Evolutionary conservation across 2,888 invertebrate species (phyloP), one percentile per base, ranked within the genome.

Genomic region (Cataglyphis livida): DNA sequence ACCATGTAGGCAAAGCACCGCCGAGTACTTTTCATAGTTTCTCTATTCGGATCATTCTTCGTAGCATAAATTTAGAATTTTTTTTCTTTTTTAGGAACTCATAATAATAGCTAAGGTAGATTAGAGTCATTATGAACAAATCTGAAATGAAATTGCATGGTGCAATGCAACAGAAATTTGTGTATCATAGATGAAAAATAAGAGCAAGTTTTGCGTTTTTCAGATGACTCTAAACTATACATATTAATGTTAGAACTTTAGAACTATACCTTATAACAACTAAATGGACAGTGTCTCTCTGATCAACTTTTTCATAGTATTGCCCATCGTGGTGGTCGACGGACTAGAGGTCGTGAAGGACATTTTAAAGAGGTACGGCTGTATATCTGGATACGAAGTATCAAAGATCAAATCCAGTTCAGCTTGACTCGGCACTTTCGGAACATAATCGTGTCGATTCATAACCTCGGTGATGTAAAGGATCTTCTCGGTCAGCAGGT

Each of bases 351-450:
- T 96, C 84, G 97, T 97, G 94, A 97, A 98, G 90, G 97, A 97
- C 93, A 99, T 97, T 95, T 98, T 98, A 95, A 98, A 99, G 89
- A 99, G 96, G 95, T 99, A 99, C 76, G 99, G 99, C 95, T 99
- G 99, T 76, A 99, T 97, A 95, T 99, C 99, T 0, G 97, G 95
- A 95, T 97, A 99, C 48, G 97, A 96, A 25, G 98, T 98, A 95
- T 99, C 99, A 95, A 99, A 99, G 90, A 99, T 97, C 87, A 98
- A 96, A 94, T 98, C 98, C 85, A 99, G 95, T 94, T 99, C 99
- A 28, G 97, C 97, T 94, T 98, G 98, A 94, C 97, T 97, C 87
- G 99, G 99, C 96, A 98, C 98, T 95, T 98, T 98, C 28, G 99
- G 99, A 89, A 99, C 96, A 95, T 99, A 99, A 93, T 99, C 98